A percentile compares a stretch with the other conserved stretches of the same genome.
Conservation (phyloP, 2,888 invertebrate genomes). For the Myopa tessellatipennis region DNA sequence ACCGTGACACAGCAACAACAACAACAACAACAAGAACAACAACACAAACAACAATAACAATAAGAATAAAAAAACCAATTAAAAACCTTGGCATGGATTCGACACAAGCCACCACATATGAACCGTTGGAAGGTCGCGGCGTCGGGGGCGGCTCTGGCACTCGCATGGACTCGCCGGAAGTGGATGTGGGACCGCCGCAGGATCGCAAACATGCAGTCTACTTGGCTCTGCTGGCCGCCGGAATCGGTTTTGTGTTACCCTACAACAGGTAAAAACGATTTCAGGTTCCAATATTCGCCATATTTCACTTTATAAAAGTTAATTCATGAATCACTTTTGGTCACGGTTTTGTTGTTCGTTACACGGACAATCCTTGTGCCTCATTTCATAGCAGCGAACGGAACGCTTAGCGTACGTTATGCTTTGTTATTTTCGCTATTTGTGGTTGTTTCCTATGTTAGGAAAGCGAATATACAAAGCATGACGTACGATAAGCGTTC, state of each 20-base stretch:
- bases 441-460: no score
- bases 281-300: no score
- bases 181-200: constrained; percentile 65
- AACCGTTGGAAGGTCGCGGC: constrained; percentile 64
- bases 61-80: no score
- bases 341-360: no score
- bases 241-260: constrained; percentile 89
- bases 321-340: no score
- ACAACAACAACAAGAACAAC: constrained; percentile 28
- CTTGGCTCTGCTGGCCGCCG: constrained; percentile 78
- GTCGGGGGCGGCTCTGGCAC: constrained; percentile 42
- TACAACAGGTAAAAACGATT: constrained; percentile 81
- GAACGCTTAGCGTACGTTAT: no score
- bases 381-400: no score
- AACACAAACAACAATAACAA: constrained; percentile 24
- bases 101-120: constrained; percentile 65
- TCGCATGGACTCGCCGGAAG: constrained; percentile 67
- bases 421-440: no score
- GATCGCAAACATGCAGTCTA: constrained; percentile 67
- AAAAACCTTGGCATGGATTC: constrained; percentile 56
- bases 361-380: no score
- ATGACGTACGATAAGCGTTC: no score
- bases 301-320: no score
- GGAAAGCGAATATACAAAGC: no score
- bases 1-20: constrained; percentile 9